These are phyloP conservation scores for Erpornis zantholeuca DNA, from an alignment of 2,113 vertebrate genomes.

Conservation along the genomic window DNA sequence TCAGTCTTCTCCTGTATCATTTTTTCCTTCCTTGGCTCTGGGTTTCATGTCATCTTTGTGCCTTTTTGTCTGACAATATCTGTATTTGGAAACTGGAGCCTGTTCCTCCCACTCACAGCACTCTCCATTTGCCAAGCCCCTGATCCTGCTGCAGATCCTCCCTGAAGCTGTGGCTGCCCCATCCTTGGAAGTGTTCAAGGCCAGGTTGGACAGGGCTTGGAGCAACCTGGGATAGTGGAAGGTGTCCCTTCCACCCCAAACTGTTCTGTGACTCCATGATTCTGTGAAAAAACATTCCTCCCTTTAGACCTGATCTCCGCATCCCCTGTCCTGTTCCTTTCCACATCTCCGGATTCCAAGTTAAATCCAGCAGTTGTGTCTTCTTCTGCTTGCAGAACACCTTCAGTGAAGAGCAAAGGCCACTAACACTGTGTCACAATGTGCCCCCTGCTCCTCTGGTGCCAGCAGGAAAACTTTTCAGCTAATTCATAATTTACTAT, in stretches of 20 bases:
- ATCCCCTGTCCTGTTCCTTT: neutral
- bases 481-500: conserved; percentile 6
- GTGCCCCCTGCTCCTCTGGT: neutral
- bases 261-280: neutral
- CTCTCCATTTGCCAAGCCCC: neutral
- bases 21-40: neutral
- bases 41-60: neutral
- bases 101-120: neutral
- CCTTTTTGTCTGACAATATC: neutral
- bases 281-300: neutral
- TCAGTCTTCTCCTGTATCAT: neutral
- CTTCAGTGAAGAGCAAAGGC: neutral
- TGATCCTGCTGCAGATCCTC: neutral
- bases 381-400: neutral
- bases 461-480: conserved; percentile 36
- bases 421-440: fast-evolving
- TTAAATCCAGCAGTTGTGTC: neutral
- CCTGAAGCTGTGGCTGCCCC: neutral
- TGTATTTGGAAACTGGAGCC: neutral
- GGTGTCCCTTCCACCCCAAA: neutral
- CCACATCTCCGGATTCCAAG: neutral
- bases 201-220: neutral
- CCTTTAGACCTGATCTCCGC: neutral
- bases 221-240: neutral
- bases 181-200: neutral